Base-by-base conservation (phyloP, 2,888 invertebrate genomes). In the Pachydiplax longipennis region DNA sequence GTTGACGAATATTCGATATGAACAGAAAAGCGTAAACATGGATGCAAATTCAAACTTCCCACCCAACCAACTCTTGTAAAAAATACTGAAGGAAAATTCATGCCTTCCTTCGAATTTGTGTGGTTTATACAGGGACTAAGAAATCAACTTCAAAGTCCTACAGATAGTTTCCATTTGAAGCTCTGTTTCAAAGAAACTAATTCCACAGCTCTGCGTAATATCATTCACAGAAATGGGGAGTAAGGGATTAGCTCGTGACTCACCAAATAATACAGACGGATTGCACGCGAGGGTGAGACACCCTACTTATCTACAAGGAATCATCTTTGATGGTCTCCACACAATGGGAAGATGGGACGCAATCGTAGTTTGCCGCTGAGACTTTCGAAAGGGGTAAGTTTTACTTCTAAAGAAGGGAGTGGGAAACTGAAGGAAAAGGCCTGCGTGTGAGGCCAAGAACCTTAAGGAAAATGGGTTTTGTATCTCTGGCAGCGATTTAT, bases 401-500 rank as follows among this genome's bases (percentile, higher is more conserved):
- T 8, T 6, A 73, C n/a, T 73, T 10, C 31, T 10, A 73, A 73
- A 31, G 31, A 53, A 31, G 83, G 83, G 53, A 18, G 80, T n/a
- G 80, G 80, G 31, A 35, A 18, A 18, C 18, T 18, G 80, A 12
- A 15, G 80, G 22, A 58, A 8, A 58, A 18, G 35, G 61, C 87
- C 61, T 65, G 37, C 58, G 83, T 87, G 87, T 35, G 83, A 35
- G 53, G 53, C n/a, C 58, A 48, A 48, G 53, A 61, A 37, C 61
- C 73, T 25, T 12, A 73, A 87, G 65, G n/a, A 61, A n/a, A 87
- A 87, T 35, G 87, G 58, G 53, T 35, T 37, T 58, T 83, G 87
- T 65, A 87, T 87, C 87, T 87, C 87, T 37, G 87, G 87, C 61
- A 22, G 87, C 87, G 87, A 87, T 87, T 87, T 87, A 87, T 87